Evolutionary conservation across 2,113 vertebrate genomes (phyloP).

Genomic region (Paralichthys olivaceus): DNA sequence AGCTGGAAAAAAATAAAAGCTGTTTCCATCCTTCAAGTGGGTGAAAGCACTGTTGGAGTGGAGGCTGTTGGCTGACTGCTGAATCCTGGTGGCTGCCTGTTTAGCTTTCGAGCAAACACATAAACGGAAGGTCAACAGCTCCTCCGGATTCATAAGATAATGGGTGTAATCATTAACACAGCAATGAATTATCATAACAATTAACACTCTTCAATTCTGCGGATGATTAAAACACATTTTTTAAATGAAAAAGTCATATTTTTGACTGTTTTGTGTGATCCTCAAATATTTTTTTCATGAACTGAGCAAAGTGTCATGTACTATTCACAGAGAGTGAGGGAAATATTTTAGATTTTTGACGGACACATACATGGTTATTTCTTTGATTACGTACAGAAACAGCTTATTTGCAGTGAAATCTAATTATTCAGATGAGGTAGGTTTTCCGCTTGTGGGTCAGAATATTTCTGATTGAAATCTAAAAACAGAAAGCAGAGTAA

Average conservation of each 20-base stretch:
- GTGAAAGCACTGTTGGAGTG: slow-evolving; percentile 74
- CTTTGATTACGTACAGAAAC: neutral
- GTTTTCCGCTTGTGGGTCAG: neutral
- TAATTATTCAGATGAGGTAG: neutral
- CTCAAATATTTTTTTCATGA: neutral
- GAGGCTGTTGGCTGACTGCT: slow-evolving; percentile 75
- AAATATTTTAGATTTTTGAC: neutral
- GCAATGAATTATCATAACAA: slow-evolving; percentile 46
- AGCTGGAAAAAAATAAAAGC: slow-evolving; percentile 79
- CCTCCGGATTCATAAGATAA: slow-evolving; percentile 64
- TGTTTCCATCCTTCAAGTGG: slow-evolving; percentile 78
- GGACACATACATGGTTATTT: neutral
- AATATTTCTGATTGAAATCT: neutral
- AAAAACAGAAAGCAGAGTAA: neutral
- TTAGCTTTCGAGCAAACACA: slow-evolving; percentile 71
- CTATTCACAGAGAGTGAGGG: neutral
- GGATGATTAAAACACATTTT: slow-evolving; percentile 3
- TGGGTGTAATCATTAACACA: slow-evolving; percentile 58
- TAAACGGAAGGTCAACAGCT: slow-evolving; percentile 75
- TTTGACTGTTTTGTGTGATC: neutral
- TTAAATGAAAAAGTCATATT: neutral
- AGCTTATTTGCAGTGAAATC: neutral
- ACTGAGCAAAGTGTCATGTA: neutral
- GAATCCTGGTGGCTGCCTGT: slow-evolving; percentile 62
- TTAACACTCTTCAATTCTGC: slow-evolving; percentile 1